Evolutionary conservation across 2,113 vertebrate genomes (phyloP).

Genomic region (Ptychochromis oligacanthus): DNA sequence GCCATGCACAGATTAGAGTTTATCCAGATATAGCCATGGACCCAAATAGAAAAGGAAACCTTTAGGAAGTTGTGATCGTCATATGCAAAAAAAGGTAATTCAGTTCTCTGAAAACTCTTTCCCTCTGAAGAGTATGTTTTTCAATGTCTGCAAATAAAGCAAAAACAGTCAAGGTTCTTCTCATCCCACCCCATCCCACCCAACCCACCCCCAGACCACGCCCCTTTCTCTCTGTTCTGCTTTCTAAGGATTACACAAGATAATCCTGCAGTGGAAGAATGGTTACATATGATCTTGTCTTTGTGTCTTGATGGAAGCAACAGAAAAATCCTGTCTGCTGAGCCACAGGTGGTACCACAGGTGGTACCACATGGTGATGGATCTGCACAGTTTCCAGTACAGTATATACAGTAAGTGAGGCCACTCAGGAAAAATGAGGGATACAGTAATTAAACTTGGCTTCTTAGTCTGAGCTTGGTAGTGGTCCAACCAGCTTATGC

Average conservation of each 20-base stretch:
- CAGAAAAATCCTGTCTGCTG: neutral
- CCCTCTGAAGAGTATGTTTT: neutral
- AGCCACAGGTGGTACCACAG: slow-evolving; percentile 32
- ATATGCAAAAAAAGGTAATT: too few relatives aligned
- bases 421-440: slow-evolving; percentile 1
- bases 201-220: too few relatives aligned
- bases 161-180: neutral
- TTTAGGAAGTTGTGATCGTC: neutral
- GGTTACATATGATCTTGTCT: neutral
- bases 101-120: neutral
- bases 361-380: neutral
- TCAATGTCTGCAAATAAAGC: neutral
- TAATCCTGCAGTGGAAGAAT: slow-evolving; percentile 9
- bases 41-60: neutral
- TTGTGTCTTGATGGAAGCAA: neutral
- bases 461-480: slow-evolving; percentile 27
- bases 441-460: slow-evolving; percentile 30
- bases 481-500: slow-evolving; percentile 20
- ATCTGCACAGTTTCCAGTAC: neutral
- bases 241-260: neutral
- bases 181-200: too few relatives aligned
- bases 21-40: too few relatives aligned
- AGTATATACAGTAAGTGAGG: neutral
- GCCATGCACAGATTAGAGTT: neutral
- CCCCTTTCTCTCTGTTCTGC: neutral